Evolutionary conservation across 64 coral and sea anemone genomes (phyloP), one percentile per base, ranked within the genome.

Genomic region (Montipora cactus): DNA sequence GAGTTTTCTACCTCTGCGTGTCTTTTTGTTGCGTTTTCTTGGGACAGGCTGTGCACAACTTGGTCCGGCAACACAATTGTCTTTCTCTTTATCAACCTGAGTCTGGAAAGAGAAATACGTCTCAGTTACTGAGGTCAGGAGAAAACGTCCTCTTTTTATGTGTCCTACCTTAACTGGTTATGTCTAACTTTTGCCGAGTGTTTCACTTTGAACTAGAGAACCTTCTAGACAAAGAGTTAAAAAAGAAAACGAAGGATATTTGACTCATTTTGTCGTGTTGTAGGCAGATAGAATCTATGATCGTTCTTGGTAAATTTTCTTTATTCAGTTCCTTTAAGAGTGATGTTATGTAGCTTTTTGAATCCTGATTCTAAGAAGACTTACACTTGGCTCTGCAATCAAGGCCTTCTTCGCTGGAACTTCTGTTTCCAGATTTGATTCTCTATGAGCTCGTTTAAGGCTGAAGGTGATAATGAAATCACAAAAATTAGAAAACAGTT

Each of bases 1-100:
- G 37, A 37, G 37, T 37, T 37, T 37, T 49, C 23, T 81, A 81
- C 79, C 79, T 86, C 82, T 70, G 6, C 82, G 82, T 72, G 82
- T 86, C 82, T 86, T 86, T 86, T 86, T 86, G 82, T 47, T 46
- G 7, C 82, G 44, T 67, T 48, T 13, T 86, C 15, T 19, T 7
- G 4, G 44, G 59, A 45, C 67, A 45, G 46, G 15, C 5, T 19
- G 18, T 8, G 82, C 49, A 7, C 45, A 46, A 72, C 18, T 86
- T 16, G 55, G 21, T 19, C 67, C 64, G 21, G 18, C 13, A 19
- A 52, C 61, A n/a, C 10, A 6, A 13, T 69, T 70, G 15, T 50
- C 82, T 50, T 86, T 86, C 66, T 49, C 82, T 10, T 69, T 50
- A 71, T 50, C 28, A 71, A 50, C 4, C n/a, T 48, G 18, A 51